Base-by-base conservation (phyloP, 2,888 invertebrate species). In the Smittia sp. region DNA sequence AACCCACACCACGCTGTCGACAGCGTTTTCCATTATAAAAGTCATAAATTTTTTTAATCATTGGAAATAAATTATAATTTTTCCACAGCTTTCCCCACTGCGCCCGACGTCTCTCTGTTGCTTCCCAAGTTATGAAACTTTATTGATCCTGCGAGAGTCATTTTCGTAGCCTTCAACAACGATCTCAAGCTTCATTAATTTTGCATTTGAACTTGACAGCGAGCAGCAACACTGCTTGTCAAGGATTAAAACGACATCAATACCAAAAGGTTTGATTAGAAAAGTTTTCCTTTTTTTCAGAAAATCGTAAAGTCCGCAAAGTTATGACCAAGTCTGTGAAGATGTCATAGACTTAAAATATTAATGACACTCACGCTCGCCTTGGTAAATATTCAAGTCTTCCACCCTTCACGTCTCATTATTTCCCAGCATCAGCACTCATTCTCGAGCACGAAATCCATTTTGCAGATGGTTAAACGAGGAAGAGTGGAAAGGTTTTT, bases 111-210 rank as follows among this genome's bases (percentile, higher is more conserved):
- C 11, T 41, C n/a, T 62, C 38, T 70, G 27, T 70, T 18, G 20
- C 70, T 54, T 22, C 46, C 25, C 24, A 18, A 38, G 54, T 62
- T 72, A 72, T 72, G 72, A 72, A 72, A 72, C 54, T 58, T 72
- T 72, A 72, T 72, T 72, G 72, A 72, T 72, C 72, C 72, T 62
- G 22, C 11, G 72, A 52, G 72, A 62, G 72, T 38, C 72, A 39
- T 72, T 69, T 69, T 54, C 52, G 7, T 39, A 39, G 20, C 13
- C n/a, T 67, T 41, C 15, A 22, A 58, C 58, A 22, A 58, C 22
- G 25, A 25, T 63, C 63, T 63, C 63, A 11, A 63, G 11, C 13
- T 3, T 63, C 63, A 63, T 63, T 63, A 63, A 63, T 25, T 63
- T 63, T 63, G 63, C 25, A 63, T 63, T 63, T 25, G 24, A 6